phyloP scores from a whole-genome alignment of 1,140 invertebrate genomes.

The Octopus sinensis region DNA sequence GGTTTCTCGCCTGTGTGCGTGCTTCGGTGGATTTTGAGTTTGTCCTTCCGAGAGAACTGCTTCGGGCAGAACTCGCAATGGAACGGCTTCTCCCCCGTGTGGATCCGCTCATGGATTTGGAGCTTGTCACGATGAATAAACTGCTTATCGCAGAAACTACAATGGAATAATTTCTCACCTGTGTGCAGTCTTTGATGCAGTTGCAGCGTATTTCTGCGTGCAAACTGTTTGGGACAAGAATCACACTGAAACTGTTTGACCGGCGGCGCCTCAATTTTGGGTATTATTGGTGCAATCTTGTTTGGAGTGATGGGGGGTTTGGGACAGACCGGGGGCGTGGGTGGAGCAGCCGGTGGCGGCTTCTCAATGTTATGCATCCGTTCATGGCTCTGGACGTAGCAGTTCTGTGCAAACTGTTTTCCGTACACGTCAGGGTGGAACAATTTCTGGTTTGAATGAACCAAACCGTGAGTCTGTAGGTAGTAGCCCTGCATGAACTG shows the following conservation, averaged over 20 bases:
- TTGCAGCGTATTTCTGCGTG: constrained; percentile 76
- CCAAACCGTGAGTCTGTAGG: constrained; percentile 7
- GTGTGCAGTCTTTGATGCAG: constrained; percentile 74
- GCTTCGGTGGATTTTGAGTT: constrained; percentile 17
- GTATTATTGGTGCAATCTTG: not conserved
- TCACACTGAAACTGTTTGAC: constrained; percentile 83
- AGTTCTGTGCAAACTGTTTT: constrained; percentile 21
- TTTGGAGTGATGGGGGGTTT: not conserved
- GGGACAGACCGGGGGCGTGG: not conserved
- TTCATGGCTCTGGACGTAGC: constrained; percentile 45
- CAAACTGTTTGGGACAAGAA: constrained; percentile 70
- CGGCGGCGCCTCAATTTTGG: constrained; percentile 64
- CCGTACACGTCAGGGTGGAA: constrained; percentile 13
- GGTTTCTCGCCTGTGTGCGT: constrained; percentile 19
- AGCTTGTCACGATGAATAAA: constrained; percentile 67
- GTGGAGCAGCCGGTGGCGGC: not conserved
- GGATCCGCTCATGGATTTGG: constrained; percentile 5
- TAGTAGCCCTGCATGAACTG: constrained; percentile 9
- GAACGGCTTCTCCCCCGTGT: constrained; percentile 76
- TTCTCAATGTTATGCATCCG: not conserved
- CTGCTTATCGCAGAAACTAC: constrained; percentile 65
- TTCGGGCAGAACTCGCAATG: constrained; percentile 83
- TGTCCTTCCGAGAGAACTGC: constrained; percentile 56
- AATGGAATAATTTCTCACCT: constrained; percentile 57
- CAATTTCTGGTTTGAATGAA: constrained; percentile 12